Percentiles rank a stretch among this genome's conserved stretches.
phyloP scores from a whole-genome alignment of 1,140 invertebrate genomes.

The Leptestheria dahalacensis region DNA sequence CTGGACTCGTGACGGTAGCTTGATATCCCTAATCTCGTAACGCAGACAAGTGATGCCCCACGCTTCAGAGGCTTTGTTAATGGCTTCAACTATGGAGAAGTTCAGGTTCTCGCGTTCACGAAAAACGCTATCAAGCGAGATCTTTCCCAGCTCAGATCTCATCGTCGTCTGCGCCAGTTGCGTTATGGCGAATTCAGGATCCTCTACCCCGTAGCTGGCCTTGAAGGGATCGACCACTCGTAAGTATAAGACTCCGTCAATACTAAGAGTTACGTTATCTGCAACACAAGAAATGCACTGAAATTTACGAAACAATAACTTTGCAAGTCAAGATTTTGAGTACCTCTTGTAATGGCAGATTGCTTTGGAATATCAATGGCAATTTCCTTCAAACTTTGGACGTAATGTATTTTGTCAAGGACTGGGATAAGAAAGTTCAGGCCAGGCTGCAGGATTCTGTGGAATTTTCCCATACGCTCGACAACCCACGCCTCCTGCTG shows the following conservation, averaged over 20 bases:
- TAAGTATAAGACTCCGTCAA: slow-evolving; percentile 95
- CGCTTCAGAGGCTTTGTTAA: slow-evolving; percentile 93
- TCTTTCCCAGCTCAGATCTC: slow-evolving; percentile 95
- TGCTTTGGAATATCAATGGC: slow-evolving; percentile 98
- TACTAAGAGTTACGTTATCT: slow-evolving; percentile 91
- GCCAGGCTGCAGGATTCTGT: slow-evolving; percentile 82
- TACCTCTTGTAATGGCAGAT: slow-evolving; percentile 84
- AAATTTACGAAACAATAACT: background rate
- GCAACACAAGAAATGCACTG: slow-evolving; percentile 23
- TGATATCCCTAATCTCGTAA: slow-evolving; percentile 96
- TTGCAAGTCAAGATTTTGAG: background rate
- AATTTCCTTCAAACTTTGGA: slow-evolving; percentile 97
- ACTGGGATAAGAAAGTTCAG: slow-evolving; percentile 86
- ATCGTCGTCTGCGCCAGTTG: slow-evolving; percentile 98
- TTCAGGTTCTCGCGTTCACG: slow-evolving; percentile 90
- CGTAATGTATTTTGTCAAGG: slow-evolving; percentile 88
- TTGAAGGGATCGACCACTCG: slow-evolving; percentile 85
- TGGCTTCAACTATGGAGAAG: slow-evolving; percentile 86
- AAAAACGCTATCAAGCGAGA: slow-evolving; percentile 93
- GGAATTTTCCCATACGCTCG: slow-evolving; percentile 95
- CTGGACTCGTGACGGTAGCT: slow-evolving; percentile 77
- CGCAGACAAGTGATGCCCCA: slow-evolving; percentile 96
- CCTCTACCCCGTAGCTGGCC: slow-evolving; percentile 96
- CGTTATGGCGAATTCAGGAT: slow-evolving; percentile 97
- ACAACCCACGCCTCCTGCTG: slow-evolving; percentile 99